Evolutionary conservation across 2,113 vertebrate species (phyloP), one percentile per base, ranked within the genome.

Genomic region (Rhabdornis inornatus): DNA sequence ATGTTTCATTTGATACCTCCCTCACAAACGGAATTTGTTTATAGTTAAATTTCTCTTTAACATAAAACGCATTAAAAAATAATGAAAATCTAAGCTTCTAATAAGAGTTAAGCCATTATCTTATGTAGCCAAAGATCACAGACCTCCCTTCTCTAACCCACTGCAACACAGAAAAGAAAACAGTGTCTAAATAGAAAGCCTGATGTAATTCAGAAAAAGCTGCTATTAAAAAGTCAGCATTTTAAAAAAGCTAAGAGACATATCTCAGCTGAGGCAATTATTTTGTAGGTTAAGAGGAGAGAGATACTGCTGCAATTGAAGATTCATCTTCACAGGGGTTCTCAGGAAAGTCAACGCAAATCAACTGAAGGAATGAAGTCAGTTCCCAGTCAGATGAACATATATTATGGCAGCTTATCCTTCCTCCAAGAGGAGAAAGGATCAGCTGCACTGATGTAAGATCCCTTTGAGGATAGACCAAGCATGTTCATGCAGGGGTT

Each of bases 181-280:
- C 63, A 37, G 66, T 39, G 30, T 69, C 64, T 86, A 94, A 93
- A 94, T 68, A 92, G 80, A 81, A 92, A 93, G 76, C 18, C 52
- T 87, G 90, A 68, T 79, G 83, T 65, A 72, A 93, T 78, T 90
- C 93, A 83, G 87, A 57, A 83, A 45, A 86, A 55, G 44, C 80
- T 89, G 88, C 80, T 94, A 90, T 68, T 93, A 94, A 79, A 90
- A 95, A 93, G 86, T 75, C 90, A 96, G 88, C 90, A 92, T 89
- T 96, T 96, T 50, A 33, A 82, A 92, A 95, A 89, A 92, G 71
- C 77, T 90, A 97, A 45, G 92, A 92, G 68, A 95, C 69, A 40
- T 82, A 92, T 84, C 92, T 96, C 76, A 89, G 92, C 83, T 90
- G 90, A 94, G 52, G 85, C 83, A 95, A 95, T 95, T 97, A 92